Conservation (phyloP, 1,140 invertebrate species). For the Neodiprion virginianus region DNA sequence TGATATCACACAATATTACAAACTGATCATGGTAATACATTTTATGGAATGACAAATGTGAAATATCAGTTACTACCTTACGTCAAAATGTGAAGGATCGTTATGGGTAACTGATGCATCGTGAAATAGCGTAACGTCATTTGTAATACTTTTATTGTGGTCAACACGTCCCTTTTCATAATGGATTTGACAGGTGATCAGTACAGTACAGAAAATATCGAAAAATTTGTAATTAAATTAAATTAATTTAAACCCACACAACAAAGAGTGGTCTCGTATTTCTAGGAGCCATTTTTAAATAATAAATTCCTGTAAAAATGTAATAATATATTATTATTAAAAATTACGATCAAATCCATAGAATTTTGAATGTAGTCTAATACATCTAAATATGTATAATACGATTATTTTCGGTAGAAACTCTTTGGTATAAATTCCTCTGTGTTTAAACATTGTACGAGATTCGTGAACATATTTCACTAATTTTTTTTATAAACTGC, state of each 20-base stretch:
- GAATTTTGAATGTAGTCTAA: not conserved
- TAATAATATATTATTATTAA: not conserved
- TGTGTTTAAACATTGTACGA: not conserved
- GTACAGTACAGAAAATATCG: not conserved
- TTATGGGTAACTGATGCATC: not conserved
- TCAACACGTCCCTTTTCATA: not conserved
- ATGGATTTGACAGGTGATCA: not conserved
- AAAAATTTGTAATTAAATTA: conserved; percentile 8
- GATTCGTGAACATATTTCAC: not conserved
- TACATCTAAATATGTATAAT: not conserved
- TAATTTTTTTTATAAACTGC: not conserved
- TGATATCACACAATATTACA: not conserved
- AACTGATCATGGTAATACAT: not conserved
- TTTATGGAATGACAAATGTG: not conserved
- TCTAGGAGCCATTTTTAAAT: not conserved
- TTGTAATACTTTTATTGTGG: not conserved
- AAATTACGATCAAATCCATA: not conserved
- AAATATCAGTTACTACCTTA: not conserved
- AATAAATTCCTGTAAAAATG: conserved; percentile 3
- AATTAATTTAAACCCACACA: not conserved
- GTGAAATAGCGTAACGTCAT: not conserved
- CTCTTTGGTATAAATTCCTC: conserved; percentile 25
- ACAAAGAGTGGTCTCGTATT: not conserved
- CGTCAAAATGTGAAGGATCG: not conserved
- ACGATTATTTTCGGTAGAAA: conserved; percentile 32